These are phyloP conservation scores for Taenioides sp. DNA, from an alignment of 2,797 vertebrate species.

Conservation along the genomic window DNA sequence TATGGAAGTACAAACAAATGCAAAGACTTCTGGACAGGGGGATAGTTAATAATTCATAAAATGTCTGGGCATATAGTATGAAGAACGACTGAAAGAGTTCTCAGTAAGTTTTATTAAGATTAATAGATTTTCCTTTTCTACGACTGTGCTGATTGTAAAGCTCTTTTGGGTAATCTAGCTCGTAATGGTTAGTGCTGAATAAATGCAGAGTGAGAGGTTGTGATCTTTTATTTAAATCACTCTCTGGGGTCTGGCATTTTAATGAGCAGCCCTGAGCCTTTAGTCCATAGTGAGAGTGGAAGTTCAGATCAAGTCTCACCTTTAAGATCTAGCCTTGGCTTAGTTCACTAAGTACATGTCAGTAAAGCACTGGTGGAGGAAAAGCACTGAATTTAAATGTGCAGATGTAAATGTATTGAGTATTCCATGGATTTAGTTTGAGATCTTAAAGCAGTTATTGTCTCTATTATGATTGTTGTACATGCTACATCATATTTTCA, in stretches of 20 bases:
- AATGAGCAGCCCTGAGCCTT: constrained; percentile 52
- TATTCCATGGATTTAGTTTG: not conserved
- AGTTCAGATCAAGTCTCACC: constrained; percentile 43
- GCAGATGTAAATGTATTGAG: not conserved
- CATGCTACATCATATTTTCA: not conserved
- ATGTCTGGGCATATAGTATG: not conserved
- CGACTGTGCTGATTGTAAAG: constrained; percentile 24
- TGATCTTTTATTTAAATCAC: constrained; percentile 46
- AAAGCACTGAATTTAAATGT: not conserved
- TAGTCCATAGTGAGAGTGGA: constrained; percentile 34
- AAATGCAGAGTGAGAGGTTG: constrained; percentile 45
- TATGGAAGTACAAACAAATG: constrained; percentile 7
- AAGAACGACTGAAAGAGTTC: constrained; percentile 11
- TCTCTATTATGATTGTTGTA: not conserved
- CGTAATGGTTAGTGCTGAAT: constrained; percentile 41
- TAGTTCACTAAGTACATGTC: too few species aligned
- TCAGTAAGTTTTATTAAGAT: constrained; percentile 26
- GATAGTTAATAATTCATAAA: constrained; percentile 12
- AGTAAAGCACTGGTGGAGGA: constrained; percentile 3
- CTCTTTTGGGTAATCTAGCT: constrained; percentile 45
- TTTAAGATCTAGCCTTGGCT: constrained; percentile 35
- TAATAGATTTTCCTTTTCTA: constrained; percentile 27
- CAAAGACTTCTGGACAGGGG: not conserved
- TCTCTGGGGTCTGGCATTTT: constrained; percentile 51
- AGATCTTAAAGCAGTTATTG: not conserved